phyloP scores from a whole-genome alignment of 2,888 invertebrate species.

The Willowsia nigromaculata region DNA sequence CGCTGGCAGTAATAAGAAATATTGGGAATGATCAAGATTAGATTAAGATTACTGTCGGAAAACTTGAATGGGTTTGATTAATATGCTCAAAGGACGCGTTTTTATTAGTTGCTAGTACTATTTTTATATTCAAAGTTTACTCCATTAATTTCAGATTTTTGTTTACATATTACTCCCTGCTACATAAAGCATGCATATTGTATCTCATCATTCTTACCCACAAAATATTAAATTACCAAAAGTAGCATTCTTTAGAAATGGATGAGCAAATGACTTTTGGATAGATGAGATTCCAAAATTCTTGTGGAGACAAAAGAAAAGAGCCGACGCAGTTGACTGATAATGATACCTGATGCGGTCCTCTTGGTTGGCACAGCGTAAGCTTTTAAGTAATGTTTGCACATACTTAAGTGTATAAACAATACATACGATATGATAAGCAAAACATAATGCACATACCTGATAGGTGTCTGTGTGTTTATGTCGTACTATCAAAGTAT shows the following conservation, averaged over 20 bases:
- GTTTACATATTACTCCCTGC: neutral
- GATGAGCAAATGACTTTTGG: constrained; percentile 13
- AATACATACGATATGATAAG: constrained; percentile 29
- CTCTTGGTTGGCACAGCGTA: constrained; percentile 11
- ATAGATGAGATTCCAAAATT: constrained; percentile 43
- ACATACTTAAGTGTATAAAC: constrained; percentile 51
- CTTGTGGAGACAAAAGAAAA: constrained; percentile 55
- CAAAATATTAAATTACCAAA: neutral
- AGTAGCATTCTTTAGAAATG: constrained; percentile 37
- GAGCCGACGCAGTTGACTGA: constrained; percentile 57
- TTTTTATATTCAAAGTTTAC: neutral
- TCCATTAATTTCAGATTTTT: neutral
- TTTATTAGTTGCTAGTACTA: neutral
- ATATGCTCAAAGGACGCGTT: neutral
- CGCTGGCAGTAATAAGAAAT: neutral
- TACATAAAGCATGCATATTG: neutral
- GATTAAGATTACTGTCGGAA: neutral
- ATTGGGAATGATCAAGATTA: neutral
- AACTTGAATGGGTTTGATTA: neutral
- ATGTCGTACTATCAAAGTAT: too few relatives aligned
- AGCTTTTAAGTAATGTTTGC: constrained; percentile 62
- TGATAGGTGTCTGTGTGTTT: too few relatives aligned
- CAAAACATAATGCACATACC: neutral
- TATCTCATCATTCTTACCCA: neutral
- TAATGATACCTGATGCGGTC: constrained; percentile 65